phyloP scores from a whole-genome alignment of 2,888 invertebrate species.

The Sericinus montela region DNA sequence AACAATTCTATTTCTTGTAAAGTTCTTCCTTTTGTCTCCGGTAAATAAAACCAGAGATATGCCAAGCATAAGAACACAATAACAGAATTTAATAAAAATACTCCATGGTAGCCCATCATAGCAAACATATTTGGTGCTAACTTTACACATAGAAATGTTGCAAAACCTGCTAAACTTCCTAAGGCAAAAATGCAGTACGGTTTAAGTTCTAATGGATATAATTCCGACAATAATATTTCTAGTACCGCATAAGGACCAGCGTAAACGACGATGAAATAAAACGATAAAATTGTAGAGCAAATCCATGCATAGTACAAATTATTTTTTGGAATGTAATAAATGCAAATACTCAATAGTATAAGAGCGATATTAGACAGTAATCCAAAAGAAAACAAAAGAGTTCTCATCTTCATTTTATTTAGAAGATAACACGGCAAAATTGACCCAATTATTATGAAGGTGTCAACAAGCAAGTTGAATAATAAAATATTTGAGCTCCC shows the following conservation, averaged over 20 bases:
- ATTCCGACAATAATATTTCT: constrained; percentile 31
- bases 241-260: constrained; percentile 32
- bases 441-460: constrained; percentile 22
- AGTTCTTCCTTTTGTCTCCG: constrained; percentile 36
- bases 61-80: constrained; percentile 26
- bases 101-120: constrained; percentile 31
- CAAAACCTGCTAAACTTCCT: constrained; percentile 23
- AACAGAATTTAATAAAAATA: constrained; percentile 29
- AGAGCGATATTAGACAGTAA: constrained; percentile 20
- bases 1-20: constrained; percentile 36
- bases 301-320: constrained; percentile 19
- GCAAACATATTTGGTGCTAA: constrained; percentile 25
- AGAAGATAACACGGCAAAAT: constrained; percentile 20
- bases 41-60: constrained; percentile 30
- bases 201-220: constrained; percentile 33
- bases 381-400: constrained; percentile 21
- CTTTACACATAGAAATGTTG: constrained; percentile 29
- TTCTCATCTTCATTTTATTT: constrained; percentile 21
- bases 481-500: constrained; percentile 22
- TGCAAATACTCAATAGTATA: constrained; percentile 18
- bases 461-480: constrained; percentile 24
- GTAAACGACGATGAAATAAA: constrained; percentile 27
- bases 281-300: constrained; percentile 23
- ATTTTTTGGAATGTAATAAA: constrained; percentile 21
- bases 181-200: constrained; percentile 22